Percentiles rank a stretch among this genome's conserved stretches.
Evolutionary conservation across 2,888 invertebrate genomes (phyloP).

Genomic region (Trachelus troglodyta): DNA sequence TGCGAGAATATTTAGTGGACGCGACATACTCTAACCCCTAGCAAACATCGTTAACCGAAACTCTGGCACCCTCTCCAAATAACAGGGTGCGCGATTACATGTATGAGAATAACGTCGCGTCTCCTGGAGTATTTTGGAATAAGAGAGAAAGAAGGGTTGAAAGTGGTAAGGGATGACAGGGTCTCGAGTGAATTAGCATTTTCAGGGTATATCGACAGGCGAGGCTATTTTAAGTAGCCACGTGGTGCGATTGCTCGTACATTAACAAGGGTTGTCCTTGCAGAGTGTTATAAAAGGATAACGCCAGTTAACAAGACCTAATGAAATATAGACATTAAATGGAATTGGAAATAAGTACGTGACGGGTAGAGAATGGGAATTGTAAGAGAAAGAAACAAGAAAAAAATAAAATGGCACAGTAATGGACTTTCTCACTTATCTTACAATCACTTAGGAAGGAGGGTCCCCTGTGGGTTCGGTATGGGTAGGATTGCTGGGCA

Average conservation of each 20-base stretch:
- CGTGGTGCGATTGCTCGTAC: neutral
- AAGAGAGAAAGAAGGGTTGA: neutral
- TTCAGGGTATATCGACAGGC: neutral
- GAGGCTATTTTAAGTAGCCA: neutral
- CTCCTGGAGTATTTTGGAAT: neutral
- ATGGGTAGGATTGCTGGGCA: neutral
- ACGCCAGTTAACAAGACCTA: neutral
- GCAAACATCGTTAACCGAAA: constrained; percentile 47
- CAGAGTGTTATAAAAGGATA: neutral
- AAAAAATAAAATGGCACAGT: neutral
- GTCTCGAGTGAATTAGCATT: neutral
- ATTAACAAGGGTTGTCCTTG: neutral
- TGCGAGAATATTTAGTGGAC: constrained; percentile 40
- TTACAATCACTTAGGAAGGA: constrained; percentile 46
- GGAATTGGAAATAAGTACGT: neutral
- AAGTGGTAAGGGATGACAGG: neutral
- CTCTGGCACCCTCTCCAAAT: constrained; percentile 26
- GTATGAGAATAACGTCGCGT: neutral
- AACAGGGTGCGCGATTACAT: constrained; percentile 24
- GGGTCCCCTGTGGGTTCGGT: constrained; percentile 19
- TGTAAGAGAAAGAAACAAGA: neutral
- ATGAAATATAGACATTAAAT: neutral
- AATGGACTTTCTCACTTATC: constrained; percentile 40
- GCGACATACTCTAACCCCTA: constrained; percentile 31
- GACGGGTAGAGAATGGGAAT: neutral